Conservation (phyloP, 2,888 invertebrate genomes). For the Orthosia cruda region DNA sequence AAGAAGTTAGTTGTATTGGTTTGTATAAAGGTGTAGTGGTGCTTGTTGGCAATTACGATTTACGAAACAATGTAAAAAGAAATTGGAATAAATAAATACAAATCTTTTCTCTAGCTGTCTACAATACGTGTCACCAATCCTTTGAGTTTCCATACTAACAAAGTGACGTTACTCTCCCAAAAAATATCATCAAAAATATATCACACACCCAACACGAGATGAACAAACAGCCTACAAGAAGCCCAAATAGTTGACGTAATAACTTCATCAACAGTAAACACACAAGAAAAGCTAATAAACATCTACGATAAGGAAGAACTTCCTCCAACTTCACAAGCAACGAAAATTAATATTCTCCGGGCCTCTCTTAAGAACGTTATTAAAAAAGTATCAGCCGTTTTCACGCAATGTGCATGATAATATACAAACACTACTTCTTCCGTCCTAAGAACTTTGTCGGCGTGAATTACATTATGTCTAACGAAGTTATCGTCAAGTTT, state of each 20-base stretch:
- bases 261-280: constrained; percentile 50
- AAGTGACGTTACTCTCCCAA: not conserved
- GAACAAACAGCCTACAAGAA: constrained; percentile 28
- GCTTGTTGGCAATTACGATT: too few relatives aligned
- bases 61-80: too few relatives aligned
- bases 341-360: constrained; percentile 68
- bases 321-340: constrained; percentile 47
- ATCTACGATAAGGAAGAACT: constrained; percentile 53
- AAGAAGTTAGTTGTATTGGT: too few relatives aligned
- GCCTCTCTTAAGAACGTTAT: constrained; percentile 60
- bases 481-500: constrained; percentile 25
- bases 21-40: too few relatives aligned
- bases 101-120: not conserved
- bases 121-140: too few relatives aligned
- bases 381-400: constrained; percentile 69
- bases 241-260: constrained; percentile 31
- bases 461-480: constrained; percentile 41
- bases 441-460: constrained; percentile 28
- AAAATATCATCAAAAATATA: constrained; percentile 5
- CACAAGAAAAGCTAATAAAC: constrained; percentile 65
- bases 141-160: too few relatives aligned
- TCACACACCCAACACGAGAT: not conserved
- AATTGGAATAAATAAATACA: too few relatives aligned
- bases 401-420: constrained; percentile 57
- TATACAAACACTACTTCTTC: constrained; percentile 49